Conservation (phyloP, 2,888 invertebrate genomes). For the Campaea margaritaria region DNA sequence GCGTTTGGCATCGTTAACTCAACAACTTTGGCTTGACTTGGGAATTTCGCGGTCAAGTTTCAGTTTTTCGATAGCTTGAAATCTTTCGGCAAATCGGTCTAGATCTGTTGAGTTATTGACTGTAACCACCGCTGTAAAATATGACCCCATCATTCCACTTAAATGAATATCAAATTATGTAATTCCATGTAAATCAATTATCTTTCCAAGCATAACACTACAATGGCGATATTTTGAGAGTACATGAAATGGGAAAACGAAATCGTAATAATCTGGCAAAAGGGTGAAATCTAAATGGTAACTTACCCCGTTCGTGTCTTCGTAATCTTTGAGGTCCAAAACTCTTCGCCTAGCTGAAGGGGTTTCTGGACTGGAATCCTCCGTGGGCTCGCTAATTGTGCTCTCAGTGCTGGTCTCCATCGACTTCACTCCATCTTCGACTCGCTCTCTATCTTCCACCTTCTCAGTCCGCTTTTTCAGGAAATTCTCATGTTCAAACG, state of each 20-base stretch:
- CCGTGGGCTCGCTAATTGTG: constrained; percentile 73
- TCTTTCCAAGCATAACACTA: no score
- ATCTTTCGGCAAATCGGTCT: no score
- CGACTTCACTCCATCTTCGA: constrained; percentile 67
- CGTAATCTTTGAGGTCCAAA: constrained; percentile 67
- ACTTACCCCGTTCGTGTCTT: constrained; percentile 77
- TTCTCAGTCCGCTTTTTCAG: constrained; percentile 77
- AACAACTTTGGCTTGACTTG: no score
- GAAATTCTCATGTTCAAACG: constrained; percentile 80
- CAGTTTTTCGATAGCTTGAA: no score
- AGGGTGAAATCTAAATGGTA: constrained; percentile 8
- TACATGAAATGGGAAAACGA: background rate
- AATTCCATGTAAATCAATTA: no score
- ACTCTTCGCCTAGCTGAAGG: constrained; percentile 69
- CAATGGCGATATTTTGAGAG: background rate
- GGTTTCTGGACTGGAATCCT: constrained; percentile 74
- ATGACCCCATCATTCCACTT: no score
- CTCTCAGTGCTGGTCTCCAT: constrained; percentile 82
- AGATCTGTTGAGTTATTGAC: no score
- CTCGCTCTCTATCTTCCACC: constrained; percentile 28
- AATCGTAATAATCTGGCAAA: constrained; percentile 26
- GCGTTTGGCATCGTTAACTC: background rate
- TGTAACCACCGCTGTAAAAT: no score
- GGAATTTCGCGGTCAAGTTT: no score
- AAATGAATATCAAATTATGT: no score